Conservation (phyloP, 2,113 vertebrate genomes). For the Elaphurus davidianus region DNA sequence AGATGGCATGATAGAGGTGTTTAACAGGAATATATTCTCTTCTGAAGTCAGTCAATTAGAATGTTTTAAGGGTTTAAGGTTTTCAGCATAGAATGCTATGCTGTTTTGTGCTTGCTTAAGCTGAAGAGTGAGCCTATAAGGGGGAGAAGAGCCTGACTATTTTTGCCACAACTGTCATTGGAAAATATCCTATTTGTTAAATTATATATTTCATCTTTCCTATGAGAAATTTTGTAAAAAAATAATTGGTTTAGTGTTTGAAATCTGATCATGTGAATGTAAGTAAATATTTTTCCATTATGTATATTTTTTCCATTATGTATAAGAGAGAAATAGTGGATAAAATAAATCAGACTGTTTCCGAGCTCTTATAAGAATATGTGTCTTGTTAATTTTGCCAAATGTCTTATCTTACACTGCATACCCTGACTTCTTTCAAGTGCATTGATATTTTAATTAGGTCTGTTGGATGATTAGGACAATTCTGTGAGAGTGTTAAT, state of each 20-base stretch:
- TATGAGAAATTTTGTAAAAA: constrained; percentile 55
- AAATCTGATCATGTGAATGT: constrained; percentile 58
- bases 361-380: constrained; percentile 32
- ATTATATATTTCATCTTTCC: constrained; percentile 59
- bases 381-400: constrained; percentile 60
- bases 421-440: constrained; percentile 48
- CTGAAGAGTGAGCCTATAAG: background rate
- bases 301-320: constrained; percentile 57
- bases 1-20: background rate
- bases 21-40: background rate
- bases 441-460: constrained; percentile 69
- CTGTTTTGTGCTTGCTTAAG: background rate
- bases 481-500: background rate
- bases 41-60: background rate
- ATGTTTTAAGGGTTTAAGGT: background rate
- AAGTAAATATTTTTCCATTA: constrained; percentile 62
- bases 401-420: constrained; percentile 49
- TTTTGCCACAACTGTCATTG: constrained; percentile 63
- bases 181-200: constrained; percentile 69
- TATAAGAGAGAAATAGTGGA: background rate
- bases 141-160: background rate
- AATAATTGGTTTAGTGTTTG: constrained; percentile 58
- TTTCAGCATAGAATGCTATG: background rate
- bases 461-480: constrained; percentile 42
- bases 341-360: background rate